phyloP scores from a whole-genome alignment of 64 coral and sea anemone genomes.

The Montipora efflorescens region DNA sequence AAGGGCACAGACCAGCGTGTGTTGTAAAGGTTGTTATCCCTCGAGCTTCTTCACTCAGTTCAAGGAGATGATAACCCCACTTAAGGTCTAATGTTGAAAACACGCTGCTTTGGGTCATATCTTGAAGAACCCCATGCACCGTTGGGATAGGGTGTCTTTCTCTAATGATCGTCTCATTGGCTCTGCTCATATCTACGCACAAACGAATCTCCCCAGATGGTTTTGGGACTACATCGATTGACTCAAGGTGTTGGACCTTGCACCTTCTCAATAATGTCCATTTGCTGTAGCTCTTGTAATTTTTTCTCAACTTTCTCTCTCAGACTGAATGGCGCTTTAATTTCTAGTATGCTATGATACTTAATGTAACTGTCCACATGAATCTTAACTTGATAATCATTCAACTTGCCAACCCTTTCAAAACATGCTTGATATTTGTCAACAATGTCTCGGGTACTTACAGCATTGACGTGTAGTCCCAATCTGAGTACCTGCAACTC shows the following conservation, averaged over 20 bases:
- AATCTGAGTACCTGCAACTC: too few relatives aligned
- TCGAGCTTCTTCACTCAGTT: slow-evolving; percentile 40
- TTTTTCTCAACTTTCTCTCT: slow-evolving; percentile 24
- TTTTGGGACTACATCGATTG: slow-evolving; percentile 47
- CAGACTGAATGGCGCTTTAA: slow-evolving; percentile 38
- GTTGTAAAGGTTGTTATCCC: slow-evolving; percentile 57
- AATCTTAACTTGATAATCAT: slow-evolving; percentile 57
- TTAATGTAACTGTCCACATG: slow-evolving; percentile 16
- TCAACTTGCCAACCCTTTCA: slow-evolving; percentile 56
- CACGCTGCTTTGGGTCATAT: slow-evolving; percentile 22
- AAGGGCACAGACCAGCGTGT: slow-evolving; percentile 32
- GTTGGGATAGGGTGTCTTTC: slow-evolving; percentile 42
- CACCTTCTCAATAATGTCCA: slow-evolving; percentile 2
- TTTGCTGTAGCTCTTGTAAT: background rate
- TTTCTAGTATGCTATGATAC: slow-evolving; percentile 1
- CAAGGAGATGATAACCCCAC: slow-evolving; percentile 40
- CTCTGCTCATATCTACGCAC: slow-evolving; percentile 57
- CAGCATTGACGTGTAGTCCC: too few relatives aligned
- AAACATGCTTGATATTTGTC: background rate
- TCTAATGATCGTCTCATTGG: slow-evolving; percentile 9
- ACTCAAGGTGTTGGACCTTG: slow-evolving; percentile 35
- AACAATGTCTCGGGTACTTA: too few relatives aligned
- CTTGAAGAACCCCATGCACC: slow-evolving; percentile 42
- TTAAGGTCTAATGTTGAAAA: slow-evolving; percentile 34
- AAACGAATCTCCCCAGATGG: background rate